A percentile compares a stretch with the other conserved stretches of the same genome.
Evolutionary conservation across 2,113 vertebrate genomes (phyloP).

Genomic region (Ciconia maguari): DNA sequence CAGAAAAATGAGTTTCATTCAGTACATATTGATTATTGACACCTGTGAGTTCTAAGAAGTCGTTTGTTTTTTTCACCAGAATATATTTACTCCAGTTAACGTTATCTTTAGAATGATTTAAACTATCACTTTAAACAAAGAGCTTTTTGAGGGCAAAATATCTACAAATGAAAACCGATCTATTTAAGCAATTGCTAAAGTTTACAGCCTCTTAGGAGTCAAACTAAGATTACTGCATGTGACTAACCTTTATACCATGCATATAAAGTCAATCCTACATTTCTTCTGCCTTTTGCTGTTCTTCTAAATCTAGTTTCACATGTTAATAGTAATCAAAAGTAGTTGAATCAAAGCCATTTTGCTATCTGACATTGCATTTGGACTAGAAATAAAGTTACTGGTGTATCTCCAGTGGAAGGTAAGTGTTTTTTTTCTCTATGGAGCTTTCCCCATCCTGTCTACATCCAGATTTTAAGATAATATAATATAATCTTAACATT

Average conservation of each 20-base stretch:
- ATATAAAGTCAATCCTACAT: background rate
- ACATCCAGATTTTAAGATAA: background rate
- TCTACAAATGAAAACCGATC: background rate
- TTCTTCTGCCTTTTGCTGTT: background rate
- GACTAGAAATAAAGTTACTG: slow-evolving; percentile 3
- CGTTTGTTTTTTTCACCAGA: background rate
- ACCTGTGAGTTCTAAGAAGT: background rate
- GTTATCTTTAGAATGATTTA: background rate
- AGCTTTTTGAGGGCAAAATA: background rate
- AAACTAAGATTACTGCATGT: background rate
- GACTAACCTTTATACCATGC: background rate
- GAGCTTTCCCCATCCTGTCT: background rate
- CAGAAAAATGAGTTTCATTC: background rate
- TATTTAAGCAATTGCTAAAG: background rate
- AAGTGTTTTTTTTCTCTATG: background rate
- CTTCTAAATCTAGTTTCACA: background rate
- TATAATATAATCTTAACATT: background rate
- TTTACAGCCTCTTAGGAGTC: background rate
- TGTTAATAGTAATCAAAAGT: background rate
- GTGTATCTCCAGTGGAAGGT: background rate
- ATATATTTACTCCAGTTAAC: background rate
- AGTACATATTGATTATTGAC: background rate
- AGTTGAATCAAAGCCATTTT: background rate
- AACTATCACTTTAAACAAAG: background rate
- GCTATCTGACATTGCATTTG: slow-evolving; percentile 24